phyloP scores from a whole-genome alignment of 2,113 vertebrate genomes.

The Poecile atricapillus region DNA sequence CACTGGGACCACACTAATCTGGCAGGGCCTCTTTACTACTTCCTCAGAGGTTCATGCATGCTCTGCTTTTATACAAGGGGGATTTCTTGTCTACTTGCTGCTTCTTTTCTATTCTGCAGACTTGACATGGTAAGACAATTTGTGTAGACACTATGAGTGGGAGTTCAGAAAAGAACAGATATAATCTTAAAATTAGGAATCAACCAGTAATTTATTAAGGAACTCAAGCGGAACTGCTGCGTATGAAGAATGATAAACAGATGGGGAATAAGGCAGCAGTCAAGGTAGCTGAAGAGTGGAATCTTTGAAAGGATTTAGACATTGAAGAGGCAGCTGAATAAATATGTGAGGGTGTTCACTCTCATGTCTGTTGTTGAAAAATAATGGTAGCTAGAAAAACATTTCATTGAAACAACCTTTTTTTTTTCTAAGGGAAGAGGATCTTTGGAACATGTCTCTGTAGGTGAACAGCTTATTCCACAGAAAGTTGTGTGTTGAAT shows the following conservation, averaged over 20 bases:
- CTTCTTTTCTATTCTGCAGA: conserved; percentile 37
- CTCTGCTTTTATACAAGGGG: conserved; percentile 6
- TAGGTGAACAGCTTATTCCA: neutral
- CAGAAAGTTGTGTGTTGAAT: neutral
- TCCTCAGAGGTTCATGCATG: conserved; percentile 6
- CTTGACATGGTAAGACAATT: conserved; percentile 24
- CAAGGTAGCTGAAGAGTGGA: conserved; percentile 19
- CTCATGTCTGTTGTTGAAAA: neutral
- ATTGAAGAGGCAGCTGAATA: conserved; percentile 21
- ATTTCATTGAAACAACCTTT: neutral
- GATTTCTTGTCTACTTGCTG: conserved; percentile 35
- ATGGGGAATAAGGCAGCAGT: conserved; percentile 21
- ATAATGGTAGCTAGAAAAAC: neutral
- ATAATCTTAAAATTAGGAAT: conserved; percentile 62
- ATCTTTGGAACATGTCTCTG: neutral
- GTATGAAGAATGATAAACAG: conserved; percentile 39
- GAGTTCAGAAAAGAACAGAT: conserved; percentile 52
- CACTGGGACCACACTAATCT: neutral
- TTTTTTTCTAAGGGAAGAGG: neutral
- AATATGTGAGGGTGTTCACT: neutral
- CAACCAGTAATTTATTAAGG: conserved; percentile 59
- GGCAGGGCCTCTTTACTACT: neutral
- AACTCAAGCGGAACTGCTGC: conserved; percentile 4
- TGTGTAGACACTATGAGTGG: conserved; percentile 22
- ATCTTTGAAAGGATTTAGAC: conserved; percentile 2